Conservation (phyloP, 2,113 vertebrate species). For the Caranx melampygus region DNA sequence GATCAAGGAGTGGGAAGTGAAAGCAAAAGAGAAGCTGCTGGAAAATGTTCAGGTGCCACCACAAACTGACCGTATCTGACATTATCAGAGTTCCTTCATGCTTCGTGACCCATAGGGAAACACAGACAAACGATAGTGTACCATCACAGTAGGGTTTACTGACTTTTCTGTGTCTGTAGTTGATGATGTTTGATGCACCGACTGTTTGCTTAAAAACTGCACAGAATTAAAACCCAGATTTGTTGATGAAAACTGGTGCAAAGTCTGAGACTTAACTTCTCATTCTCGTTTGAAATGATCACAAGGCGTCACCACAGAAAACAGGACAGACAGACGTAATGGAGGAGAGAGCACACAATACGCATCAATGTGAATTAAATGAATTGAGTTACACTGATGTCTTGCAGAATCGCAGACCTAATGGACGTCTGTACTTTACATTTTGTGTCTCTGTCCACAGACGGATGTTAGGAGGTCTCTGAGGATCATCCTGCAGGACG, state of each 20-base stretch:
- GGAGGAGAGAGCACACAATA: too few relatives aligned
- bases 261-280: too few relatives aligned
- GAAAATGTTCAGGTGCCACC: conserved; percentile 52
- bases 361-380: too few relatives aligned
- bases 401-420: neutral
- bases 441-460: neutral
- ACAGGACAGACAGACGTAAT: too few relatives aligned
- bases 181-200: too few relatives aligned
- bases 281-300: too few relatives aligned
- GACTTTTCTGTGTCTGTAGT: neutral
- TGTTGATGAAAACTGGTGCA: too few relatives aligned
- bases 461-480: neutral
- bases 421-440: neutral
- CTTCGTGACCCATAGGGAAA: neutral
- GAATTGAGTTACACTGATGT: too few relatives aligned
- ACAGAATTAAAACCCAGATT: too few relatives aligned
- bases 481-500: conserved; percentile 36
- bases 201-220: too few relatives aligned
- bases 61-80: neutral
- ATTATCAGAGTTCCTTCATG: neutral
- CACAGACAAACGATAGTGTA: neutral
- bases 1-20: conserved; percentile 32
- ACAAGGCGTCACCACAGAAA: too few relatives aligned
- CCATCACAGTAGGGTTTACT: neutral
- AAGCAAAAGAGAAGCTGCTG: conserved; percentile 51